Evolutionary conservation across 2,888 invertebrate species (phyloP).

Genomic region (Megaustenia siamemsis): DNA sequence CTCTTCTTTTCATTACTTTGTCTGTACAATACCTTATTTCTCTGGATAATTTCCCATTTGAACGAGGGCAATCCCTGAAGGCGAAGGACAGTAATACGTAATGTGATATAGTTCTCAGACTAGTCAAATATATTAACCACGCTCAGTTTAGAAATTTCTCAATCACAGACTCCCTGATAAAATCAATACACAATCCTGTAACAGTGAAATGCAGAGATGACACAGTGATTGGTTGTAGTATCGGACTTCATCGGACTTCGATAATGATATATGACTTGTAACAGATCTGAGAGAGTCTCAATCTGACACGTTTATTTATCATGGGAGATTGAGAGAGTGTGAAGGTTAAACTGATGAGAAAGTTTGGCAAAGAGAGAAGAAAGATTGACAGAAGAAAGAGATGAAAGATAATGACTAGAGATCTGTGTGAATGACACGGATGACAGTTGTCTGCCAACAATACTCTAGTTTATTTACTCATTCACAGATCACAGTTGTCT

Average conservation of each 20-base stretch:
- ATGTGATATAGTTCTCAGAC: conserved; percentile 32
- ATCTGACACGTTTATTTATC: too few relatives aligned
- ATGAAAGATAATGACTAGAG: too few relatives aligned
- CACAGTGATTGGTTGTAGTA: not conserved
- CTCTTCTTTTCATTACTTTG: too few relatives aligned
- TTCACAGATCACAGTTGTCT: too few relatives aligned
- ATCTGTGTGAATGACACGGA: too few relatives aligned
- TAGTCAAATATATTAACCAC: conserved; percentile 18
- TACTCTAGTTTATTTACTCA: too few relatives aligned
- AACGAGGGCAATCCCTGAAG: not conserved
- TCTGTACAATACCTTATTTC: not conserved
- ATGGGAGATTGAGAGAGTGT: too few relatives aligned
- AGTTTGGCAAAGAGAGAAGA: too few relatives aligned
- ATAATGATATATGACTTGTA: not conserved
- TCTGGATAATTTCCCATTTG: conserved; percentile 17
- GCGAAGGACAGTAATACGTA: not conserved
- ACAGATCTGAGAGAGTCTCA: not conserved
- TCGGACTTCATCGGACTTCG: not conserved
- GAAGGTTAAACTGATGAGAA: too few relatives aligned
- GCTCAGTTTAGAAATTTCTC: conserved; percentile 25
- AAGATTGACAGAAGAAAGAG: too few relatives aligned
- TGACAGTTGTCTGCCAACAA: too few relatives aligned
- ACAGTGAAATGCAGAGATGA: conserved; percentile 4
- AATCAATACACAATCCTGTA: conserved; percentile 30
- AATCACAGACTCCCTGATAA: not conserved